Conservation (phyloP, 2,797 vertebrate species). For the Gymnodraco acuticeps region DNA sequence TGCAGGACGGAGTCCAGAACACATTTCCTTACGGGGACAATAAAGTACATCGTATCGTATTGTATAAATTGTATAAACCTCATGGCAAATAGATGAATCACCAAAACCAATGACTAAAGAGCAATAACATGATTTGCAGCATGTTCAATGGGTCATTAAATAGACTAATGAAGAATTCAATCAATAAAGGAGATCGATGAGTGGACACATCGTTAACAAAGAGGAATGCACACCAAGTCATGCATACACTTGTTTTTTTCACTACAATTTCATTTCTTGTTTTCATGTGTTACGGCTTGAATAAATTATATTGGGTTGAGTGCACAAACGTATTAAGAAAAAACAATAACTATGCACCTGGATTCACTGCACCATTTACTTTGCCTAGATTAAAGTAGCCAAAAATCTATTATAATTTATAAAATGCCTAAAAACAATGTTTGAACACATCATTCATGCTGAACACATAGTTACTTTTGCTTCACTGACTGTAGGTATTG, state of each 20-base stretch:
- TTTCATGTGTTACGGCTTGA: not conserved
- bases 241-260: not conserved
- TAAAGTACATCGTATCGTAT: too few relatives aligned
- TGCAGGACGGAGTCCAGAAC: too few relatives aligned
- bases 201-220: not conserved
- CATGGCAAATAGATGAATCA: too few relatives aligned
- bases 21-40: too few relatives aligned
- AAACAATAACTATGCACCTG: not conserved
- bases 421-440: too few relatives aligned
- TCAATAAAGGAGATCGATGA: conserved; percentile 30
- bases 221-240: not conserved
- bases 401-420: too few relatives aligned
- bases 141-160: conserved; percentile 21
- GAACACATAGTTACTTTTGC: not conserved
- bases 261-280: conserved; percentile 14
- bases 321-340: not conserved
- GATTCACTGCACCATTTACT: not conserved
- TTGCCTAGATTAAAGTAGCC: not conserved
- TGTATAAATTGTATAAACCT: too few relatives aligned
- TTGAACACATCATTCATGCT: too few relatives aligned
- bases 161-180: conserved; percentile 22
- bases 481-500: not conserved
- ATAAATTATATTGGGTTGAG: not conserved
- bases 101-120: too few relatives aligned
- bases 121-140: not conserved